A percentile compares a stretch with the other conserved stretches of the same genome.
Evolutionary conservation across 2,888 invertebrate species (phyloP).

Genomic region (Conchocele bisecta): DNA sequence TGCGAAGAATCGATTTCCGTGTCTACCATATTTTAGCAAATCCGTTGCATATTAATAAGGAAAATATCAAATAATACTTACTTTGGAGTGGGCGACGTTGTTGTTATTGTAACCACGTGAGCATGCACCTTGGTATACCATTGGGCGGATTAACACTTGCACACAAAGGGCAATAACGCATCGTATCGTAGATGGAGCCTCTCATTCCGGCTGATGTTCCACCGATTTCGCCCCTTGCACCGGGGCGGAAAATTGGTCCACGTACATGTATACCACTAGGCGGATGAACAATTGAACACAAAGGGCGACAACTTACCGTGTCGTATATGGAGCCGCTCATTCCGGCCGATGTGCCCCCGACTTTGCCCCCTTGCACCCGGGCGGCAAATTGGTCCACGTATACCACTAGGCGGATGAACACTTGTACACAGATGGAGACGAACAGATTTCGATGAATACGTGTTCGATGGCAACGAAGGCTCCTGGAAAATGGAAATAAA

Average conservation of each 20-base stretch:
- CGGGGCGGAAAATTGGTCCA: conserved; percentile 82
- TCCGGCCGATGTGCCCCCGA: conserved; percentile 81
- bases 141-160: too few relatives aligned
- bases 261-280: conserved; percentile 83
- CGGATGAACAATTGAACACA: conserved; percentile 83
- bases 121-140: too few relatives aligned
- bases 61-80: too few relatives aligned
- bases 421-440: conserved; percentile 88
- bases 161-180: too few relatives aligned
- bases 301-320: conserved; percentile 82
- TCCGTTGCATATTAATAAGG: too few relatives aligned
- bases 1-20: too few relatives aligned
- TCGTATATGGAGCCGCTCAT: conserved; percentile 82
- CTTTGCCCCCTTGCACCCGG: conserved; percentile 85
- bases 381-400: conserved; percentile 83
- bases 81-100: too few relatives aligned
- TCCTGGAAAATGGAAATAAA: conserved; percentile 85
- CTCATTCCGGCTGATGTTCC: conserved; percentile 71
- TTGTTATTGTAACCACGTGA: too few relatives aligned
- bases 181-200: conserved; percentile 83
- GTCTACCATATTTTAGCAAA: too few relatives aligned
- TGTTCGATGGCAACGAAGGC: conserved; percentile 91
- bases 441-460: conserved; percentile 94
- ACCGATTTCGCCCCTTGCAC: conserved; percentile 85
- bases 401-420: conserved; percentile 82